phyloP scores from a whole-genome alignment of 2,888 invertebrate species.

The Orchesella flavescens region DNA sequence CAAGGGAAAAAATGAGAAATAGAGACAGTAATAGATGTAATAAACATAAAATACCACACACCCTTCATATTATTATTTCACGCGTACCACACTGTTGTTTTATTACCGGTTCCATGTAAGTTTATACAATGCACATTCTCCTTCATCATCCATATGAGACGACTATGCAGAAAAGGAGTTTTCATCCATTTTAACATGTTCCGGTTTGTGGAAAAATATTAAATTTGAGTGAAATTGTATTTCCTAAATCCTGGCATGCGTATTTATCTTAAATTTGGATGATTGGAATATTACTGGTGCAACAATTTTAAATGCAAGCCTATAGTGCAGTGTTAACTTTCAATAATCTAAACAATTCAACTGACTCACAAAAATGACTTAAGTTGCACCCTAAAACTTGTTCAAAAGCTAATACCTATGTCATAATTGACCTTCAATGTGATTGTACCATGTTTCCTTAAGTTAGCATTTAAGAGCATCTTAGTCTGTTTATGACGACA shows the following conservation, averaged over 20 bases:
- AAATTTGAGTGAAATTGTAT: not conserved
- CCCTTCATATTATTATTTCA: constrained; percentile 55
- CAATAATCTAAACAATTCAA: not conserved
- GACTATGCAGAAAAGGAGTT: not conserved
- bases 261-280: no score
- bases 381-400: not conserved
- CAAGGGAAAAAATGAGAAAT: constrained; percentile 4
- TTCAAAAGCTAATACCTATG: not conserved
- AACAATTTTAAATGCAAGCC: no score
- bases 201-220: not conserved
- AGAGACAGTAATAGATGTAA: constrained; percentile 49
- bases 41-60: constrained; percentile 57
- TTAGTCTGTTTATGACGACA: not conserved
- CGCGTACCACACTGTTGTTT: constrained; percentile 26
- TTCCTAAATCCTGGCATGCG: constrained; percentile 6
- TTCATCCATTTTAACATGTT: not conserved
- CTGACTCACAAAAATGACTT: not conserved
- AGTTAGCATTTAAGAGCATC: not conserved
- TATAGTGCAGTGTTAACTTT: constrained; percentile 9
- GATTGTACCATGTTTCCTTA: not conserved
- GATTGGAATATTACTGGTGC: no score
- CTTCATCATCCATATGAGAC: constrained; percentile 6
- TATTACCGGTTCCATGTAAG: constrained; percentile 34
- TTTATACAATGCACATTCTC: constrained; percentile 3
- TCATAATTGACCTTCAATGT: no score